phyloP scores from a whole-genome alignment of 2,797 vertebrate species.

The Apogon talboti region DNA sequence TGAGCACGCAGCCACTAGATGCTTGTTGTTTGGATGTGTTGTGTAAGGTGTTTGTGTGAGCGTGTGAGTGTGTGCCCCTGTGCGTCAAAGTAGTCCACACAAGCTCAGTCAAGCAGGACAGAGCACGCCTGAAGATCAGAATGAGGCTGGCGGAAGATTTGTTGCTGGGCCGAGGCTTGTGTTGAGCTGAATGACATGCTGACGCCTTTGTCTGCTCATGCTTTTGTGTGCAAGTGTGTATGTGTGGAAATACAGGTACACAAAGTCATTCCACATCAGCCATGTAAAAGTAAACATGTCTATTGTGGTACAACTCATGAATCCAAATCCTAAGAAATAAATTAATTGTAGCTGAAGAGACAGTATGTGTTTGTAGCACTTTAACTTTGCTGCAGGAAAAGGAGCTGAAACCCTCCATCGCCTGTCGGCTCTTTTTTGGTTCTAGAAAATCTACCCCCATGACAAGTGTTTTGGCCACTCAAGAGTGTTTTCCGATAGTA shows the following conservation, averaged over 20 bases:
- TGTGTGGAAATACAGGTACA: not conserved
- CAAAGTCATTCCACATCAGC: constrained; percentile 3
- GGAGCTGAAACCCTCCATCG: no score
- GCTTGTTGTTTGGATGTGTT: constrained; percentile 24
- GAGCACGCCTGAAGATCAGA: constrained; percentile 56
- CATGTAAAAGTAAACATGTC: not conserved
- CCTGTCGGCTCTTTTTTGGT: no score
- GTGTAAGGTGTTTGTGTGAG: constrained; percentile 19
- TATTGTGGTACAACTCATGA: not conserved
- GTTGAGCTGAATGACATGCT: constrained; percentile 16
- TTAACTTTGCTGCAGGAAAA: no score
- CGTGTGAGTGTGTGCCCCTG: constrained; percentile 31
- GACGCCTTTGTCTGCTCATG: constrained; percentile 14
- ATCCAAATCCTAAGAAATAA: no score
- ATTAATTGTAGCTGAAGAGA: no score
- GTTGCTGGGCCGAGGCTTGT: constrained; percentile 27
- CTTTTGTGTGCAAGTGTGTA: not conserved
- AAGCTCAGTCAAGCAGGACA: constrained; percentile 56
- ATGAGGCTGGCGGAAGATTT: constrained; percentile 48
- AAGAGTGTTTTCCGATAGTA: no score
- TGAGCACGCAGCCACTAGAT: constrained; percentile 40
- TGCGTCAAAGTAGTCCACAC: constrained; percentile 39
- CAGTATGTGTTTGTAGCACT: no score
- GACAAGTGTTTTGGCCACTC: no score
- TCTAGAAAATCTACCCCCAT: no score